Base-by-base conservation (phyloP, 2,888 invertebrate genomes). In the Ypsolopha sequella region DNA sequence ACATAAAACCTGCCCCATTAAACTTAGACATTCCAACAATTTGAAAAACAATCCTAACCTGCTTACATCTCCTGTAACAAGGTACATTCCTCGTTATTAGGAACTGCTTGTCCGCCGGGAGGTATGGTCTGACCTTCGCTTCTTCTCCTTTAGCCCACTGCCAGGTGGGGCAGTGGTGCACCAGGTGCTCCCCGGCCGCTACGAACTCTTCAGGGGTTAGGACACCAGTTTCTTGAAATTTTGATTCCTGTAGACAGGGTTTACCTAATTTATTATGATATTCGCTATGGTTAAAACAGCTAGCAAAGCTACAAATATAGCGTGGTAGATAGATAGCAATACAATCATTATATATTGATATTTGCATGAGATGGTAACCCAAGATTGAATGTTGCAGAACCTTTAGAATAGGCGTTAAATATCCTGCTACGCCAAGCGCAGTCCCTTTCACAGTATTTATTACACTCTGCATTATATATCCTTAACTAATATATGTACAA, bases 161-260 rank as follows among this genome's bases (percentile, higher is more conserved):
- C 99, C 99, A 99, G 0, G 99, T 99, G 0, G 99, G 99, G 71
- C 99, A 99, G 72, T 99, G 98, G 80, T 99, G 98, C 0, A 99
- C 98, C 52, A 99, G 84, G 80, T 99, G 99, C 70, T 99, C 99
- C 1, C 99, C 99, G 14, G 99, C 99, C 4, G 95, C 96, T 4
- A 99, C 96, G 89, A 99, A 99, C 87, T 99, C 99, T 75, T 98
- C 98, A 1, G 99, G 99, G n/a, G 98, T 99, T 35, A 99, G 76
- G 2, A 99, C 98, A 36, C 99, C 99, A 10, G 98, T 99, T 80
- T 99, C 98, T 62, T 94, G 92, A 76, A 98, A 99, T 79, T 97
- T 98, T 6, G 98, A 98, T 79, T 97, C 97, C 97, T 98, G 52
- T 6, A 54, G 55, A 13, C 14, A 6, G 38, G n/a, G 2, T 2